Evolutionary conservation across 37 sponge, comb jelly and placozoan genomes (phyloP).

Genomic region (Lycopodina hypogea): DNA sequence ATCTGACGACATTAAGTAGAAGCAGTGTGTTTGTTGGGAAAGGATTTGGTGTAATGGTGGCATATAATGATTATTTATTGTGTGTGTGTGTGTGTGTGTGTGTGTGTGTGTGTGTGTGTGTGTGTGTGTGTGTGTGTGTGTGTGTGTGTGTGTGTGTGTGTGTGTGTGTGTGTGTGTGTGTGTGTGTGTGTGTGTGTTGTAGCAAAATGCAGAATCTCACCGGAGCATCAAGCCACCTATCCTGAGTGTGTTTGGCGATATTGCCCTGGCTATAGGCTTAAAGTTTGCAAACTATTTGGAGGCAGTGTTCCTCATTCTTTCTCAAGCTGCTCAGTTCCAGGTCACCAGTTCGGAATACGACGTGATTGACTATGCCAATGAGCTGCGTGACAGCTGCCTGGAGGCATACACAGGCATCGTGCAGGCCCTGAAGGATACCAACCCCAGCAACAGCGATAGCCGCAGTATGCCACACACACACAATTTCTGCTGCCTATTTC

Average conservation of each 20-base stretch:
- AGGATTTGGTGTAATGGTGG: no score
- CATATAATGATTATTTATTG: no score
- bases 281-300: constrained; percentile 67
- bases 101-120: no score
- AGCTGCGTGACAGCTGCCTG: constrained; percentile 90
- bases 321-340: constrained; percentile 72
- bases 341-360: constrained; percentile 80
- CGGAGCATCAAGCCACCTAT: constrained; percentile 88
- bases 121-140: no score
- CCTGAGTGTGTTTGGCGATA: constrained; percentile 89
- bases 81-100: no score
- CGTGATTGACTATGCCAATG: constrained; percentile 90
- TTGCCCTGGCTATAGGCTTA: constrained; percentile 89
- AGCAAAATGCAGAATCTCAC: constrained; percentile 69
- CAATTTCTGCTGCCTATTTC: no score
- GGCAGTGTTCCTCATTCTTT: constrained; percentile 69
- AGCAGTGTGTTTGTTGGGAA: no score
- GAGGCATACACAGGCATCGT: constrained; percentile 98
- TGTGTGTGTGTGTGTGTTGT: background rate
- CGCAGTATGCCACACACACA: background rate
- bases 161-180: no score
- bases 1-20: no score
- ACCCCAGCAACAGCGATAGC: constrained; percentile 14
- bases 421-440: constrained; percentile 85
- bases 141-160: no score